Evolutionary conservation across 2,797 vertebrate species (phyloP).

Genomic region (Sebastes matsubarae): DNA sequence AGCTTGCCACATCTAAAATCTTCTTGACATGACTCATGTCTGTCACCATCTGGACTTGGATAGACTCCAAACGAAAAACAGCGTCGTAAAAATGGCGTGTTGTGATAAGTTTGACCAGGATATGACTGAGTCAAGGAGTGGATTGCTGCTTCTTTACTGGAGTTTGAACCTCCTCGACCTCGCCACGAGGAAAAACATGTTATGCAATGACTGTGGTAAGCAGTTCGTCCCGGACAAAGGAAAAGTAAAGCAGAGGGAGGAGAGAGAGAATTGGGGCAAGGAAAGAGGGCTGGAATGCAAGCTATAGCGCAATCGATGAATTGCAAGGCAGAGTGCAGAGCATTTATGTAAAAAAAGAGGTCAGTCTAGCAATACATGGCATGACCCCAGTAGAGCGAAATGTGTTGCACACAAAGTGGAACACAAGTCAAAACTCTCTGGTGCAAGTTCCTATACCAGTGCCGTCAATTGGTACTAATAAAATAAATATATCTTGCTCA

Average conservation of each 20-base stretch:
- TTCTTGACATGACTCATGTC: not conserved
- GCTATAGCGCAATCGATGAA: slow-evolving; percentile 9
- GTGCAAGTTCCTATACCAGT: not conserved
- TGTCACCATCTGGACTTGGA: not conserved
- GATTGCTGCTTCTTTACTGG: slow-evolving; percentile 16
- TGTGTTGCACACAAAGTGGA: not conserved
- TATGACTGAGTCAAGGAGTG: slow-evolving; percentile 14
- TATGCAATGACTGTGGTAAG: slow-evolving; percentile 68
- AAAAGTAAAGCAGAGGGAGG: slow-evolving; percentile 20
- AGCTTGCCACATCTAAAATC: not conserved
- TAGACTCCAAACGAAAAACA: not conserved
- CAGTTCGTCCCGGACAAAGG: slow-evolving; percentile 65
- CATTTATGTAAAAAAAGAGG: slow-evolving; percentile 10
- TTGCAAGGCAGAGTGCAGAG: not conserved
- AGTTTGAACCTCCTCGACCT: slow-evolving; percentile 59
- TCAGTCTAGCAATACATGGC: not conserved
- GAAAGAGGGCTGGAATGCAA: slow-evolving; percentile 47
- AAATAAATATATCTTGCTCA: not conserved
- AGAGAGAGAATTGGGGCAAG: slow-evolving; percentile 7
- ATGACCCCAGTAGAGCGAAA: not conserved
- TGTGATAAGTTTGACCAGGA: slow-evolving; percentile 26
- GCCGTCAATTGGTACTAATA: not conserved
- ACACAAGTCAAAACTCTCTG: not conserved
- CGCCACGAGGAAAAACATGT: slow-evolving; percentile 73
- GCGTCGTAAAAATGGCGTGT: slow-evolving; percentile 40